These are phyloP conservation scores for Mesochorus sp. DNA, from an alignment of 2,888 invertebrate genomes.

Conservation along the genomic window DNA sequence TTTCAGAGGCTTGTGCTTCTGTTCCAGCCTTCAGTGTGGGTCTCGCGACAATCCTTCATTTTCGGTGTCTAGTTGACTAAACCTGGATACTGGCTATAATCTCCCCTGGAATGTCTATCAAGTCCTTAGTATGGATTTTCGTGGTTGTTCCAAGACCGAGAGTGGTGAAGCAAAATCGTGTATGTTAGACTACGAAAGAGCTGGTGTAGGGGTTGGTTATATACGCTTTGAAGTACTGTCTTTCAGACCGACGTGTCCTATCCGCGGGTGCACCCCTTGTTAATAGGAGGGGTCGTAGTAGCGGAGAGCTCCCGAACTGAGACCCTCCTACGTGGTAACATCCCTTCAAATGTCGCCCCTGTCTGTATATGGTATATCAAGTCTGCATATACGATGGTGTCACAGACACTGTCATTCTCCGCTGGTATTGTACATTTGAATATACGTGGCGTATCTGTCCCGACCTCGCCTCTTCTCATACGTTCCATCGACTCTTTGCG, in stretches of 20 bases:
- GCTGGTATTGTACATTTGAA: conserved; percentile 78
- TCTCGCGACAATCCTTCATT: conserved; percentile 20
- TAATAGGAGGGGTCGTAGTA: conserved; percentile 76
- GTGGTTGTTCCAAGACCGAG: conserved; percentile 32
- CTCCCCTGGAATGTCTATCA: conserved; percentile 35
- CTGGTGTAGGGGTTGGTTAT: conserved; percentile 33
- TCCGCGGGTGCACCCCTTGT: conserved; percentile 73
- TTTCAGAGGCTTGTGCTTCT: not conserved
- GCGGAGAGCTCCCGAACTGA: conserved; percentile 60
- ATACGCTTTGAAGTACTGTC: conserved; percentile 75
- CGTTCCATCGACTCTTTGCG: conserved; percentile 17
- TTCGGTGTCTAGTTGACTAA: conserved; percentile 28
- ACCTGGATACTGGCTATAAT: conserved; percentile 25
- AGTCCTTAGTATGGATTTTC: conserved; percentile 68
- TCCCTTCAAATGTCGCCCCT: conserved; percentile 56
- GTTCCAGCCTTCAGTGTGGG: not conserved
- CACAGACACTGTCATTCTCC: conserved; percentile 68
- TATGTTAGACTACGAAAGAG: conserved; percentile 35
- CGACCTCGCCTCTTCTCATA: conserved; percentile 47
- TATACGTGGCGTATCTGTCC: conserved; percentile 79
- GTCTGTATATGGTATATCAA: conserved; percentile 15
- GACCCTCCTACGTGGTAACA: conserved; percentile 8
- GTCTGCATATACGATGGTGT: conserved; percentile 64
- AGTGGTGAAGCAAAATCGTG: conserved; percentile 18
- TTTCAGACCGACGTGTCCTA: conserved; percentile 76